phyloP scores from a whole-genome alignment of 2,113 vertebrate species.

The Cyprinodon brontotheroides region DNA sequence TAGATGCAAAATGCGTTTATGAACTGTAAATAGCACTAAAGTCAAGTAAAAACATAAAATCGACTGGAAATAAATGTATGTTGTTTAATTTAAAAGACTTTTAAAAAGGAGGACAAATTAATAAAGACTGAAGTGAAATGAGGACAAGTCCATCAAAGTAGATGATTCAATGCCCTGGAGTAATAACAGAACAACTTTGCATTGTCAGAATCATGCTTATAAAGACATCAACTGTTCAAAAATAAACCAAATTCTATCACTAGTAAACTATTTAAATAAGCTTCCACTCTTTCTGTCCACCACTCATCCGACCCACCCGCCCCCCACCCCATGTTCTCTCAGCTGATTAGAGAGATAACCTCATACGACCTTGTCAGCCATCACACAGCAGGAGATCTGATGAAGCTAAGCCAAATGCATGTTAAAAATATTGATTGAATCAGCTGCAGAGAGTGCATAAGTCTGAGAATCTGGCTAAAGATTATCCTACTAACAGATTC shows the following conservation, averaged over 20 bases:
- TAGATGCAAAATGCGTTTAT: no score
- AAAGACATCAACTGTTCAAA: slow-evolving; percentile 3
- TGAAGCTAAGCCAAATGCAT: slow-evolving; percentile 24
- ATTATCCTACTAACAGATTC: slow-evolving; percentile 6
- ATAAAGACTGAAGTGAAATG: background rate
- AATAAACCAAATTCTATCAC: background rate
- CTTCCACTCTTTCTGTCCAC: slow-evolving; percentile 1
- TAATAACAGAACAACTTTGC: background rate
- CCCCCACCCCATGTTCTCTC: slow-evolving; percentile 30
- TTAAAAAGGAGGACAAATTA: background rate
- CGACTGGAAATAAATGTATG: no score
- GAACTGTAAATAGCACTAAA: no score
- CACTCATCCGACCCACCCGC: slow-evolving; percentile 3
- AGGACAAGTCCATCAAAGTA: background rate
- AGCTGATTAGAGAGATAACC: slow-evolving; percentile 53
- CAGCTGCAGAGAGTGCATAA: background rate
- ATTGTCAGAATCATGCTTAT: background rate
- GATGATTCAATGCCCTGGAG: background rate
- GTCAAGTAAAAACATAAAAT: no score
- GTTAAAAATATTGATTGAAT: slow-evolving; percentile 28
- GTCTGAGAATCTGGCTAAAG: slow-evolving; percentile 13
- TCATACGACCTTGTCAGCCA: slow-evolving; percentile 26
- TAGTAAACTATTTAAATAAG: slow-evolving; percentile 26
- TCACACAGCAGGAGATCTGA: slow-evolving; percentile 30
- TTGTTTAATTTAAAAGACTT: no score